Evolutionary conservation across 2,888 invertebrate genomes (phyloP).

Genomic region (Yponomeuta plumbellus): DNA sequence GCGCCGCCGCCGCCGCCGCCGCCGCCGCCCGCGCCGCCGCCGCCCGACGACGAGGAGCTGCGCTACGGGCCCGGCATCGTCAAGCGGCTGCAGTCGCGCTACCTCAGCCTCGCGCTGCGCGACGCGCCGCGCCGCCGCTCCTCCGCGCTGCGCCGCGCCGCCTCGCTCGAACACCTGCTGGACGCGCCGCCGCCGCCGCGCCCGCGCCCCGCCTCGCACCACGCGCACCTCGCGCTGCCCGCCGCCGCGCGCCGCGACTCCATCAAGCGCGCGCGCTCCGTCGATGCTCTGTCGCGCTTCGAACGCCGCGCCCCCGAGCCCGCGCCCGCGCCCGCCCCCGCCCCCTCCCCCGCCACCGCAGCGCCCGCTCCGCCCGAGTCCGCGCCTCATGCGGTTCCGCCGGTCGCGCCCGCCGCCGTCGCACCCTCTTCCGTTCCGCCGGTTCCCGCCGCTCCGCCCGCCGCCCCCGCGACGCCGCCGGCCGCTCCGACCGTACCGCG

Average conservation of each 20-base stretch:
- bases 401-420: slow-evolving; percentile 45
- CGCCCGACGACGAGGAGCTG: slow-evolving; percentile 81
- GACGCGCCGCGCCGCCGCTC: slow-evolving; percentile 82
- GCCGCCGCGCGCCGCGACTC: slow-evolving; percentile 67
- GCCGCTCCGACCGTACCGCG: slow-evolving; percentile 68
- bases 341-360: slow-evolving; percentile 46
- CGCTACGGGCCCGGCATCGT: slow-evolving; percentile 95
- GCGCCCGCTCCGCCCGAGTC: slow-evolving; percentile 78
- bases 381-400: slow-evolving; percentile 81
- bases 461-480: slow-evolving; percentile 83
- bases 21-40: slow-evolving; percentile 42
- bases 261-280: slow-evolving; percentile 90
- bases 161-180: slow-evolving; percentile 85
- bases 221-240: slow-evolving; percentile 28
- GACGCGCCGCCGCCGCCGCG: slow-evolving; percentile 76
- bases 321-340: slow-evolving; percentile 35
- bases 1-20: slow-evolving; percentile 42
- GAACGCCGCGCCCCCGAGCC: slow-evolving; percentile 63
- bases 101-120: slow-evolving; percentile 89
- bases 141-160: slow-evolving; percentile 81
- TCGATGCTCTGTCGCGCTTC: slow-evolving; percentile 86
- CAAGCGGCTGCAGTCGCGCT: slow-evolving; percentile 89
- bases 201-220: slow-evolving; percentile 38
- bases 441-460: slow-evolving; percentile 80
- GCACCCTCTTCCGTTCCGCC: slow-evolving; percentile 76